Evolutionary conservation across 2,888 invertebrate genomes (phyloP).

Genomic region (Toxonevra muliebris): DNA sequence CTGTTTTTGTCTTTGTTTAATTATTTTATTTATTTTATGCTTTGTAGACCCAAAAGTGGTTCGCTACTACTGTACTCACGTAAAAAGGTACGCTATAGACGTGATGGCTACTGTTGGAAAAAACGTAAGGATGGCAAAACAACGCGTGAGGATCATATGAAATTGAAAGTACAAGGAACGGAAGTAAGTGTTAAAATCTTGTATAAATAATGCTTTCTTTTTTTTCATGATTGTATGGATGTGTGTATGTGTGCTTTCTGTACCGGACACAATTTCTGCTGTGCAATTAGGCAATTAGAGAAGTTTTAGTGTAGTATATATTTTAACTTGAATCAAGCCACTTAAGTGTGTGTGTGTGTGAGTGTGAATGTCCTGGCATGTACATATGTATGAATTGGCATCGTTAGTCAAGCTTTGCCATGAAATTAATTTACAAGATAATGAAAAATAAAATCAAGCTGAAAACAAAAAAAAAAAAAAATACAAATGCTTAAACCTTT

Average conservation of each 20-base stretch:
- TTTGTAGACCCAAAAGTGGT: conserved; percentile 91
- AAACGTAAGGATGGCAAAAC: conserved; percentile 98
- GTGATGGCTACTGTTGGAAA: conserved; percentile 99
- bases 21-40: neutral
- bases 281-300: conserved; percentile 39
- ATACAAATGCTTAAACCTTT: conserved; percentile 40
- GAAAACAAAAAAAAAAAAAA: conserved; percentile 11
- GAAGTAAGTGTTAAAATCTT: conserved; percentile 72
- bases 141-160: conserved; percentile 99
- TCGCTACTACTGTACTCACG: conserved; percentile 96
- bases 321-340: too few relatives aligned
- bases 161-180: conserved; percentile 96
- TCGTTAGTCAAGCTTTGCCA: conserved; percentile 51
- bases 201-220: neutral
- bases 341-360: neutral
- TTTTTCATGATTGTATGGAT: neutral
- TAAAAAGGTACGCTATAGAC: conserved; percentile 93
- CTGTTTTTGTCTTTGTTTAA: neutral
- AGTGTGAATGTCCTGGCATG: neutral
- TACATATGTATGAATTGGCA: conserved; percentile 36
- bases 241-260: neutral
- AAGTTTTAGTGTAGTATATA: conserved; percentile 9
- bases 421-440: conserved; percentile 45
- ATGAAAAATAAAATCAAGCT: conserved; percentile 37
- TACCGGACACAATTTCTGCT: conserved; percentile 27